Percentiles rank a stretch among this genome's conserved stretches.
Conservation (phyloP, 2,113 vertebrate genomes). For the Brachypteracias leptosomus region DNA sequence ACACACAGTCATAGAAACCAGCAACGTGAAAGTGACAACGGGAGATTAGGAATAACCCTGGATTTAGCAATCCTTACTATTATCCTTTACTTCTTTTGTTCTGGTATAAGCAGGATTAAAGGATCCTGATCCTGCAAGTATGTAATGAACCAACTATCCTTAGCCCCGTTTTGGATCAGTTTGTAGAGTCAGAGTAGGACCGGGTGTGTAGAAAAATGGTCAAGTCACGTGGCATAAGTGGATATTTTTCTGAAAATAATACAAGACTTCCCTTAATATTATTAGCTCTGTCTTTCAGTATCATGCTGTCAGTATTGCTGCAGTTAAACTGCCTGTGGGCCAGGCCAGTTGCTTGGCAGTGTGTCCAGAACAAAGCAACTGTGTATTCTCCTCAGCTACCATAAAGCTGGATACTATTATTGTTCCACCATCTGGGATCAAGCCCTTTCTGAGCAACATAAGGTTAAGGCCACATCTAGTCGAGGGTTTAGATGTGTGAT, state of each 20-base stretch:
- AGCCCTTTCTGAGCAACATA: background rate
- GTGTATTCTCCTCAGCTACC: background rate
- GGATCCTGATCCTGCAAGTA: background rate
- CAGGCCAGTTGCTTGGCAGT: background rate
- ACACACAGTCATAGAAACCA: background rate
- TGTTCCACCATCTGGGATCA: background rate
- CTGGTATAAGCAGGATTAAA: background rate
- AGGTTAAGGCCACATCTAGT: background rate
- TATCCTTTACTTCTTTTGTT: background rate
- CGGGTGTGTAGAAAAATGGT: background rate
- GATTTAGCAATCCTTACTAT: background rate
- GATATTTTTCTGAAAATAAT: background rate
- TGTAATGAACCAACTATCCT: background rate
- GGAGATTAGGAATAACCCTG: background rate
- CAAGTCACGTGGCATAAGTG: background rate
- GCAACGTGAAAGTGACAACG: background rate
- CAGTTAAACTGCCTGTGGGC: background rate
- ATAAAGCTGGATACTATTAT: background rate
- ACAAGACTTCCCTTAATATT: background rate
- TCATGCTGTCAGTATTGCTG: background rate
- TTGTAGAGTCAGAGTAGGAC: background rate
- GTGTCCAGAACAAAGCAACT: background rate
- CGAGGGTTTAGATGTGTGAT: background rate
- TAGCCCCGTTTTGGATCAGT: background rate
- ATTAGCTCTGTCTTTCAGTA: background rate